Conservation (phyloP, 2,888 invertebrate genomes). For the Stenichneumon culpator region DNA sequence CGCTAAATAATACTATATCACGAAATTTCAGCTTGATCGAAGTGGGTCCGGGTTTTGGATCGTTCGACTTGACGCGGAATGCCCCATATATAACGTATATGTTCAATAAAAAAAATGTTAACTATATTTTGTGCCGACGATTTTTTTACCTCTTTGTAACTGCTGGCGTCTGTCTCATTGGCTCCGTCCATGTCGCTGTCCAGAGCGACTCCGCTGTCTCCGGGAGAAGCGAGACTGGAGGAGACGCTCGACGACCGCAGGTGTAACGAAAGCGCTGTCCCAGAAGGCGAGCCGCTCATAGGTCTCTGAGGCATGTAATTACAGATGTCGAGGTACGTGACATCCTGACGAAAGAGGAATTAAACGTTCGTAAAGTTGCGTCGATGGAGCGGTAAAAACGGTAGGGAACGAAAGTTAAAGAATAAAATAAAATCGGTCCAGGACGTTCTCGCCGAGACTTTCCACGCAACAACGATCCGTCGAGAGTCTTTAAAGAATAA, state of each 20-base stretch:
- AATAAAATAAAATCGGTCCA: constrained; percentile 53
- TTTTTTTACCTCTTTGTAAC: constrained; percentile 81
- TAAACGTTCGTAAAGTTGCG: constrained; percentile 54
- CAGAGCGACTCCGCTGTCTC: constrained; percentile 90
- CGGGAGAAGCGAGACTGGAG: constrained; percentile 89
- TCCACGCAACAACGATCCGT: neutral
- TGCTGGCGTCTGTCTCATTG: constrained; percentile 83
- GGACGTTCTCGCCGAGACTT: constrained; percentile 21
- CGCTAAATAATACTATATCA: too few species aligned
- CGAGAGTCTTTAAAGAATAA: constrained; percentile 62
- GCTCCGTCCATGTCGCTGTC: constrained; percentile 84
- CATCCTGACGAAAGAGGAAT: constrained; percentile 74
- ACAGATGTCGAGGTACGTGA: constrained; percentile 83
- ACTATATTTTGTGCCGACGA: neutral
- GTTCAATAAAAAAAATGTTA: neutral
- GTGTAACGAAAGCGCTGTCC: constrained; percentile 81
- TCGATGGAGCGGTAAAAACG: neutral
- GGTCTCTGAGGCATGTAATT: constrained; percentile 84
- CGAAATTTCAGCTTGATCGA: too few species aligned
- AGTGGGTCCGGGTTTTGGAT: too few species aligned
- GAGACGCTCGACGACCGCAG: constrained; percentile 83
- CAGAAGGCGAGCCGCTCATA: constrained; percentile 84
- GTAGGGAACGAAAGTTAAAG: neutral
- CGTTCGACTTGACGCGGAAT: too few species aligned
- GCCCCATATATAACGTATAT: neutral